Evolutionary conservation across 1,140 invertebrate species (phyloP).

Genomic region (Drosophila bocki): DNA sequence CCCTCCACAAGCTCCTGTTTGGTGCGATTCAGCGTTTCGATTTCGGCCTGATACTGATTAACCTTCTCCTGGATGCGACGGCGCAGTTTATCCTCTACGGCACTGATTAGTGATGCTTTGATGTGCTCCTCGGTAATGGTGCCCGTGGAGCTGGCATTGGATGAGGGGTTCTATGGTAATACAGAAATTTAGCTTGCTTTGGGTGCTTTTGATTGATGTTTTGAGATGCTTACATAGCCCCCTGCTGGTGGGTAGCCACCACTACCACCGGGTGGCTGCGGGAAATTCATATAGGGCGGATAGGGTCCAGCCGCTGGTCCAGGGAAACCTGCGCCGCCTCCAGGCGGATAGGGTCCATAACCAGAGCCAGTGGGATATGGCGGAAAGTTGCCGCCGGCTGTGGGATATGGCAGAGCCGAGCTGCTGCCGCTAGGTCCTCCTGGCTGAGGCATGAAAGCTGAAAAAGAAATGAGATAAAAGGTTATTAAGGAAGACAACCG

Average conservation of each 20-base stretch:
- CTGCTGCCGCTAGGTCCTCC: slow-evolving; percentile 50
- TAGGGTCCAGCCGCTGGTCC: slow-evolving; percentile 63
- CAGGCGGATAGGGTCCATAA: slow-evolving; percentile 72
- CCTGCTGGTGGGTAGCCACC: slow-evolving; percentile 84
- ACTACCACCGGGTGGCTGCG: slow-evolving; percentile 74
- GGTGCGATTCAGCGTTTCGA: slow-evolving; percentile 95
- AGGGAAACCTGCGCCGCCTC: slow-evolving; percentile 17
- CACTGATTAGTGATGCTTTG: slow-evolving; percentile 95
- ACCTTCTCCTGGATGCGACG: slow-evolving; percentile 94
- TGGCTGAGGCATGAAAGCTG: slow-evolving; percentile 71
- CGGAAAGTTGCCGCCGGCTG: slow-evolving; percentile 64
- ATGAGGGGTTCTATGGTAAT: slow-evolving; percentile 54
- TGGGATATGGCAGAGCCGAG: slow-evolving; percentile 73
- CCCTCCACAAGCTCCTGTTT: slow-evolving; percentile 95
- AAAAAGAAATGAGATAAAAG: background rate
- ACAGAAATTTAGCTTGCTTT: background rate
- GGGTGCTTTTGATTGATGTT: background rate
- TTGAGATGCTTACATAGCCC: slow-evolving; percentile 67
- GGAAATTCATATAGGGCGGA: slow-evolving; percentile 85
- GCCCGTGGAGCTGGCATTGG: slow-evolving; percentile 85
- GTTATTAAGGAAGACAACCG: background rate
- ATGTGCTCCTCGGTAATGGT: slow-evolving; percentile 98
- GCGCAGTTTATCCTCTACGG: slow-evolving; percentile 97
- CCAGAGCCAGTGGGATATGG: slow-evolving; percentile 69
- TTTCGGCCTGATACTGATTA: slow-evolving; percentile 95